phyloP scores from a whole-genome alignment of 2,113 vertebrate species.

The Otis tarda region DNA sequence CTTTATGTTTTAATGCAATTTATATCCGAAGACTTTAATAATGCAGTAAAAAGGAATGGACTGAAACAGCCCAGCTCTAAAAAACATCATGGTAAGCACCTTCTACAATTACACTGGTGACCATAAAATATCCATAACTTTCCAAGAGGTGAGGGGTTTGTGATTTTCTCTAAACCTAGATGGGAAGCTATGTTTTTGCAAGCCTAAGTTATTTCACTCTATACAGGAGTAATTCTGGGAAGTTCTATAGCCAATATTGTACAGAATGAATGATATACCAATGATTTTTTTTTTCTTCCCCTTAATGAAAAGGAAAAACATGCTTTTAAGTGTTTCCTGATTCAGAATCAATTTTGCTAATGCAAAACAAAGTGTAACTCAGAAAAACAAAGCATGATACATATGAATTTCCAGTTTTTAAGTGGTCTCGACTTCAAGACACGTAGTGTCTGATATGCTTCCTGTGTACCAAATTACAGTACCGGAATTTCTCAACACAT shows the following conservation, averaged over 20 bases:
- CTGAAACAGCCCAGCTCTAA: background rate
- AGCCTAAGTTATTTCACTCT: background rate
- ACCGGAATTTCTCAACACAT: background rate
- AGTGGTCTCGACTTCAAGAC: background rate
- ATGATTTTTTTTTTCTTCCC: background rate
- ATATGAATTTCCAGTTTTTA: background rate
- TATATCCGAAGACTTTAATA: background rate
- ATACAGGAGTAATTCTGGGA: background rate
- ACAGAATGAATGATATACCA: background rate
- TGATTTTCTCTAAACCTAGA: background rate
- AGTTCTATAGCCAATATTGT: background rate
- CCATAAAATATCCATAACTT: background rate
- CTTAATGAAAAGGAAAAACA: background rate
- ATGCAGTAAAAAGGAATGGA: background rate
- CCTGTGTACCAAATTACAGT: background rate
- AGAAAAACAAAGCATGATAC: background rate
- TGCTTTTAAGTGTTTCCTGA: background rate
- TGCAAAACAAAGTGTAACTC: background rate
- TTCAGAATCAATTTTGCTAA: background rate
- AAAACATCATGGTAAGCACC: background rate
- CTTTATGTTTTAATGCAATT: background rate
- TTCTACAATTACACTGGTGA: background rate
- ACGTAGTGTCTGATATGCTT: background rate
- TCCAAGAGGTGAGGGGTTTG: background rate
- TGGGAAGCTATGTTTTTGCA: background rate